phyloP scores from a whole-genome alignment of 2,888 invertebrate genomes.

The Plebejus anna region DNA sequence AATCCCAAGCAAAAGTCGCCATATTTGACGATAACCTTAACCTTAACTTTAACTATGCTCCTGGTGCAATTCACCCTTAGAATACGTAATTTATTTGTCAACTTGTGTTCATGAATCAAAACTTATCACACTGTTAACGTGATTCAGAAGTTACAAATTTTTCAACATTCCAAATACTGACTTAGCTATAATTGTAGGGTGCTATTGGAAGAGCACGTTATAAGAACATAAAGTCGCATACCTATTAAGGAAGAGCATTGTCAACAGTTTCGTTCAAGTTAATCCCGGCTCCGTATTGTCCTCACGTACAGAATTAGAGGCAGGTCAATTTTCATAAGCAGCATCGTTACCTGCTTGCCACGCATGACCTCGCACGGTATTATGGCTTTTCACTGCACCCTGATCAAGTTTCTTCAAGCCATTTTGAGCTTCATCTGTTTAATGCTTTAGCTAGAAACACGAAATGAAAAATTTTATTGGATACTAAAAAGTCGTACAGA shows the following conservation, averaged over 20 bases:
- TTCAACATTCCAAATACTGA: not conserved
- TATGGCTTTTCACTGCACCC: slow-evolving; percentile 34
- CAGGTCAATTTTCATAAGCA: slow-evolving; percentile 42
- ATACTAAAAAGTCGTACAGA: not conserved
- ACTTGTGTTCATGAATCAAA: too few relatives aligned
- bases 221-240: not conserved
- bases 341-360: slow-evolving; percentile 39
- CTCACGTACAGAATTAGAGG: slow-evolving; percentile 41
- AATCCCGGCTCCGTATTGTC: slow-evolving; percentile 26
- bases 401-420: slow-evolving; percentile 28
- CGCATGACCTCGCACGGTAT: slow-evolving; percentile 37
- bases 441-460: not conserved
- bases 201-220: not conserved
- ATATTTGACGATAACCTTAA: too few relatives aligned
- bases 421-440: not conserved
- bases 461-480: not conserved
- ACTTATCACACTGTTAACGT: too few relatives aligned
- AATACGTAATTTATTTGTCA: too few relatives aligned
- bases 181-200: not conserved
- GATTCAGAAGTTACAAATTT: too few relatives aligned
- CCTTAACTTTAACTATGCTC: too few relatives aligned
- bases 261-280: slow-evolving; percentile 23
- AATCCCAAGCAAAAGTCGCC: too few relatives aligned
- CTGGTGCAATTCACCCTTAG: too few relatives aligned
- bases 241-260: slow-evolving; percentile 2